Evolutionary conservation across 2,888 invertebrate species (phyloP).

Genomic region (Drosophila falleni): DNA sequence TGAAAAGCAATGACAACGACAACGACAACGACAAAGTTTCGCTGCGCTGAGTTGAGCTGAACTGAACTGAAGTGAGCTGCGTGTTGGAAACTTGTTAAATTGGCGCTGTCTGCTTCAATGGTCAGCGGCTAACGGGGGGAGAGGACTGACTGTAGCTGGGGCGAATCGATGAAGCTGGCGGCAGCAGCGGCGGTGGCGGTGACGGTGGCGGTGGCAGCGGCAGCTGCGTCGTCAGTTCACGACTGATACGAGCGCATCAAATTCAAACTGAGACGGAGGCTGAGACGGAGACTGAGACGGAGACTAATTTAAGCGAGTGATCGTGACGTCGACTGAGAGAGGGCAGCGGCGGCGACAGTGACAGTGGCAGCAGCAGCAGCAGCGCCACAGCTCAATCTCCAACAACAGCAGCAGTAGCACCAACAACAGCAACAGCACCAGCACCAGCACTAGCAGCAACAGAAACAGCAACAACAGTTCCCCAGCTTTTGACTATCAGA

Average conservation of each 20-base stretch:
- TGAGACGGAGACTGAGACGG: slow-evolving; percentile 5
- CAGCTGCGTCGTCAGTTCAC: slow-evolving; percentile 9
- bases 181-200: slow-evolving; percentile 3
- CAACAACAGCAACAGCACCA: slow-evolving; percentile 4
- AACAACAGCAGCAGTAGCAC: slow-evolving; percentile 3
- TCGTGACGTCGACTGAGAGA: slow-evolving; percentile 31
- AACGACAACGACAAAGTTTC: slow-evolving; percentile 1
- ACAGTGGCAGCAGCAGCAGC: not conserved
- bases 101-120: slow-evolving; percentile 38
- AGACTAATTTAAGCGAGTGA: slow-evolving; percentile 39
- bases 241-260: slow-evolving; percentile 57
- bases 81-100: slow-evolving; percentile 59
- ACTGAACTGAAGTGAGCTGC: slow-evolving; percentile 21
- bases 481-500: slow-evolving; percentile 60
- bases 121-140: not conserved
- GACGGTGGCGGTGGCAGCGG: slow-evolving; percentile 24
- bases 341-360: not conserved
- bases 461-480: slow-evolving; percentile 17
- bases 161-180: no score
- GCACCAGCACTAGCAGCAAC: slow-evolving; percentile 14
- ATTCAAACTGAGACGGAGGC: slow-evolving; percentile 16
- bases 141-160: no score
- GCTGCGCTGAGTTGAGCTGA: slow-evolving; percentile 47
- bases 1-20: slow-evolving; percentile 8
- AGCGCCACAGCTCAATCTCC: not conserved